Percentiles rank a stretch among this genome's conserved stretches.
Evolutionary conservation across 2,888 invertebrate genomes (phyloP).

Genomic region (Clostera curtula): DNA sequence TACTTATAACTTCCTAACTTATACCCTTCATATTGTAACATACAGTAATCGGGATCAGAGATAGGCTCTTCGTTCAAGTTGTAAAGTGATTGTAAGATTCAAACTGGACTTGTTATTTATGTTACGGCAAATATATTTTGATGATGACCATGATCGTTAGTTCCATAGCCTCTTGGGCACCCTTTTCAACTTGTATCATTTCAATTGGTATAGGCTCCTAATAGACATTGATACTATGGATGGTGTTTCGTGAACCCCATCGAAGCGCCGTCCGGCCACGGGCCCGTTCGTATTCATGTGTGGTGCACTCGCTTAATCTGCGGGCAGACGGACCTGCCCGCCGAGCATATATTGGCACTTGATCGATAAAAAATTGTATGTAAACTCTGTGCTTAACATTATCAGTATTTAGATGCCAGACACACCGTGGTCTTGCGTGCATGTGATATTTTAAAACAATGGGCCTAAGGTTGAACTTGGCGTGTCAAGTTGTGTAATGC

Average conservation of each 20-base stretch:
- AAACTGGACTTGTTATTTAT: too few species aligned
- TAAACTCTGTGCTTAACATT: conserved; percentile 26
- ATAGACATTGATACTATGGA: too few species aligned
- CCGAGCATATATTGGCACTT: conserved; percentile 29
- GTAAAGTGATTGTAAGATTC: too few species aligned
- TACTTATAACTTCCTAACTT: too few species aligned
- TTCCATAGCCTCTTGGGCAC: too few species aligned
- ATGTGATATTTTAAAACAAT: neutral
- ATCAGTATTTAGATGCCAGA: conserved; percentile 19
- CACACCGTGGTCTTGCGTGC: conserved; percentile 1
- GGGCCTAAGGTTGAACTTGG: conserved; percentile 9
- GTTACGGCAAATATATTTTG: too few species aligned
- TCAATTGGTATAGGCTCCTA: too few species aligned
- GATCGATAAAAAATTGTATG: conserved; percentile 26
- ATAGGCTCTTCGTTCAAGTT: too few species aligned
- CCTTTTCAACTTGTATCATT: too few species aligned
- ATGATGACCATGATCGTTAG: too few species aligned
- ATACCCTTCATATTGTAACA: too few species aligned
- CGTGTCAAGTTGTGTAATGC: neutral
- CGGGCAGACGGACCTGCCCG: conserved; percentile 32
- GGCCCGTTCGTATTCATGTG: conserved; percentile 37
- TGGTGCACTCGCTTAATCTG: conserved; percentile 42
- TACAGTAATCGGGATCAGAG: too few species aligned
- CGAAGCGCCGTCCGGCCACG: conserved; percentile 14
- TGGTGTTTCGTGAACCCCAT: conserved; percentile 31